A percentile compares a stretch with the other conserved stretches of the same genome.
These are phyloP conservation scores for Globodera rostochiensis DNA, from an alignment of 1,140 invertebrate genomes.

Conservation along the genomic window DNA sequence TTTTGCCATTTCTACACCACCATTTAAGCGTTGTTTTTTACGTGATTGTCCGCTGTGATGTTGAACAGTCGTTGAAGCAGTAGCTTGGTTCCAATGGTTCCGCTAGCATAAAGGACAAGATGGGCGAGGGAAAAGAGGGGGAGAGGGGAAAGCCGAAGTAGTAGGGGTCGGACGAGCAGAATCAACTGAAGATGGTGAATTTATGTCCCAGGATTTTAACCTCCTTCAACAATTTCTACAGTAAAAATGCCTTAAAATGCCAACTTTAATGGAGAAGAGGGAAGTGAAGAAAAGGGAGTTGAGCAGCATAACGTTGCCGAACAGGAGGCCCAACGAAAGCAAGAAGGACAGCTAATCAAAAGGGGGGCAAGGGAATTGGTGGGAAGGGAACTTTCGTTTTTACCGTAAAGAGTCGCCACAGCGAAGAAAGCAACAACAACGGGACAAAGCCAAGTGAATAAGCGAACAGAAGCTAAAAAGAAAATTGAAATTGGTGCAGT, in stretches of 20 bases:
- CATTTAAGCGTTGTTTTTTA: not conserved
- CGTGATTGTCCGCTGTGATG: constrained; percentile 74
- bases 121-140: constrained; percentile 46
- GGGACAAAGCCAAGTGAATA: constrained; percentile 36
- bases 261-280: constrained; percentile 67
- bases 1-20: not conserved
- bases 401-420: constrained; percentile 55
- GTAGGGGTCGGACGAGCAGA: constrained; percentile 65
- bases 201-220: too few species aligned
- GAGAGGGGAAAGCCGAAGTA: constrained; percentile 13
- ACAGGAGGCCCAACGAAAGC: constrained; percentile 68
- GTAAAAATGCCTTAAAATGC: constrained; percentile 29
- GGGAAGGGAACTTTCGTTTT: constrained; percentile 45
- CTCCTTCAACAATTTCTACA: too few species aligned
- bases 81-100: constrained; percentile 66
- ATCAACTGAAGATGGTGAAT: constrained; percentile 35
- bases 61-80: constrained; percentile 67
- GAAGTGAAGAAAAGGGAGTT: constrained; percentile 72
- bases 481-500: constrained; percentile 36
- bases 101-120: constrained; percentile 59
- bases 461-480: constrained; percentile 24
- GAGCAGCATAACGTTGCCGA: constrained; percentile 74
- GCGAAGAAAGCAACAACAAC: constrained; percentile 51
- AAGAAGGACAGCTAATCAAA: constrained; percentile 51
- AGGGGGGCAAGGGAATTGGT: constrained; percentile 65